Conservation (phyloP, 2,113 vertebrate genomes). For the Gadus macrocephalus region DNA sequence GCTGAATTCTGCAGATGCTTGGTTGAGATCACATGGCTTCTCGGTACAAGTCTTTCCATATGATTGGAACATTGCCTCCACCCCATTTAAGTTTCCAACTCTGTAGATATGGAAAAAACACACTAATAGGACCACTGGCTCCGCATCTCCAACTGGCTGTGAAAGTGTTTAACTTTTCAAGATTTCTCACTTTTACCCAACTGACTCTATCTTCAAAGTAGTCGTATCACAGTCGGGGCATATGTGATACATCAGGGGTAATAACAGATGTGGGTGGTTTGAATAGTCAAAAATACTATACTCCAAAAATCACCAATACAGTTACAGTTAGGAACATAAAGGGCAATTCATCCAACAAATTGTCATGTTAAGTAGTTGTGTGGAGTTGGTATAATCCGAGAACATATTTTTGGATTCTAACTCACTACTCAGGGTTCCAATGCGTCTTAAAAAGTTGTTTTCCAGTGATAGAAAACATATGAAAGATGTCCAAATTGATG, state of each 20-base stretch:
- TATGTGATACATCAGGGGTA: constrained; percentile 17
- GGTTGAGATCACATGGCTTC: constrained; percentile 12
- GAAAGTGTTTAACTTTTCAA: constrained; percentile 42
- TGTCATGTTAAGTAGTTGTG: too few relatives aligned
- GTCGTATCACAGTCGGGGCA: constrained; percentile 21
- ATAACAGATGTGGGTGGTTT: too few relatives aligned
- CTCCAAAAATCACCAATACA: too few relatives aligned
- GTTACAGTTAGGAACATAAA: too few relatives aligned
- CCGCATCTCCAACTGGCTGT: constrained; percentile 44
- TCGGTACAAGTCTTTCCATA: constrained; percentile 11
- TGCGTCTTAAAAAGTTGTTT: too few relatives aligned
- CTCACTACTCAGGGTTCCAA: too few relatives aligned
- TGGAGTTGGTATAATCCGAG: too few relatives aligned
- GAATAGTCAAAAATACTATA: too few relatives aligned
- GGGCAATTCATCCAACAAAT: too few relatives aligned
- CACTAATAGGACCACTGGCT: constrained; percentile 27
- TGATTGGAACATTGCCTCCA: constrained; percentile 18
- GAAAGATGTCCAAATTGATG: too few relatives aligned
- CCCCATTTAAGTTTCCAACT: constrained; percentile 28
- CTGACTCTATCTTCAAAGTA: constrained; percentile 32
- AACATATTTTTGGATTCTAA: too few relatives aligned
- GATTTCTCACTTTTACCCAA: constrained; percentile 47
- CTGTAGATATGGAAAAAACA: constrained; percentile 36
- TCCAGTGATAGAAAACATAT: too few relatives aligned
- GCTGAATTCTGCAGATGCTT: constrained; percentile 3